These are phyloP conservation scores for Nycticorax nycticorax DNA, from an alignment of 2,113 vertebrate genomes.

Conservation along the genomic window DNA sequence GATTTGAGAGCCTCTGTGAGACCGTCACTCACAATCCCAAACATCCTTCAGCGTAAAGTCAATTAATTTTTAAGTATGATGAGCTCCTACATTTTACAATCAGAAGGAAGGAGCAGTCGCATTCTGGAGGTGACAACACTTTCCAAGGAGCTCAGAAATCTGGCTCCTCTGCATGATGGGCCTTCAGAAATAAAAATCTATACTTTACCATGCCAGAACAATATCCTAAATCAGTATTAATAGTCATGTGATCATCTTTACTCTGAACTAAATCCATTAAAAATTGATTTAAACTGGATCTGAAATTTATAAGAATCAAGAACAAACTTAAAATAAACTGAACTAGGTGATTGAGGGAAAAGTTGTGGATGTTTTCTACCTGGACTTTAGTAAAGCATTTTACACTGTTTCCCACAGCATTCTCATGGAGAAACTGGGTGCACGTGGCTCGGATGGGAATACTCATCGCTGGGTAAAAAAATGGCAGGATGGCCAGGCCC, in stretches of 20 bases:
- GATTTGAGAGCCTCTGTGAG: not conserved
- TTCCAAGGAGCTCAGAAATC: not conserved
- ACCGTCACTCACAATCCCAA: not conserved
- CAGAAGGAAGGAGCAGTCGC: accelerated
- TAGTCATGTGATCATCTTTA: not conserved
- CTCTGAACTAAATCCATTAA: not conserved
- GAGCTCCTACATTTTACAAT: not conserved
- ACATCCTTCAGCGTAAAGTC: not conserved
- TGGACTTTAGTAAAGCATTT: not conserved
- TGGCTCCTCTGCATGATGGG: not conserved
- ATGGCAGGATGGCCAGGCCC: accelerated
- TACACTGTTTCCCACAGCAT: accelerated
- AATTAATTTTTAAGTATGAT: not conserved
- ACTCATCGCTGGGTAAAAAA: not conserved
- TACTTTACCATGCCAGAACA: not conserved
- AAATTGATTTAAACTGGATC: not conserved
- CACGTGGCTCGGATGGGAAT: accelerated
- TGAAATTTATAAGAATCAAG: not conserved
- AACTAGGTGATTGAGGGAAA: not conserved
- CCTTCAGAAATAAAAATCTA: not conserved
- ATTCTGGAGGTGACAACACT: not conserved
- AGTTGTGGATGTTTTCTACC: not conserved
- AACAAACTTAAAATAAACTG: not conserved
- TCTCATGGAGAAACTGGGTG: not conserved
- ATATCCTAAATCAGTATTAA: not conserved